phyloP scores from a whole-genome alignment of 2,888 invertebrate species.

The Ennomos fuscantarius region DNA sequence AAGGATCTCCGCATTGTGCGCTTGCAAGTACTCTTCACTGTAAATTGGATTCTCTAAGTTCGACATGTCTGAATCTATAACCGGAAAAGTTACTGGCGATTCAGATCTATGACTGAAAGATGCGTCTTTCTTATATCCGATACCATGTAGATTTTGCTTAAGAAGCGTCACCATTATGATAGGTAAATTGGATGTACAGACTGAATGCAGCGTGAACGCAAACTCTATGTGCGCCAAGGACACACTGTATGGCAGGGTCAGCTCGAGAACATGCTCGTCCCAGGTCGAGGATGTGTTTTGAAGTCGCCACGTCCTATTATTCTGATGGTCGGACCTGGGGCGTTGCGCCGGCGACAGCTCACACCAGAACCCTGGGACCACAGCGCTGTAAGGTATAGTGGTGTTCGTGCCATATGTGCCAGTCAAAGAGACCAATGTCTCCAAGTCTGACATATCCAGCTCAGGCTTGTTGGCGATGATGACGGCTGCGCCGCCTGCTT shows the following conservation, averaged over 20 bases:
- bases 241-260: slow-evolving; percentile 92
- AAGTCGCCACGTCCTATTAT: slow-evolving; percentile 94
- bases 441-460: slow-evolving; percentile 85
- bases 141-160: slow-evolving; percentile 86
- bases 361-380: slow-evolving; percentile 97
- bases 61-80: slow-evolving; percentile 66
- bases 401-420: slow-evolving; percentile 88
- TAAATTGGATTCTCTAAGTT: slow-evolving; percentile 90
- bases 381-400: slow-evolving; percentile 90
- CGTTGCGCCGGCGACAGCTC: slow-evolving; percentile 96
- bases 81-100: slow-evolving; percentile 71
- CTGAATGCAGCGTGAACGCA: slow-evolving; percentile 92
- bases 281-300: slow-evolving; percentile 95
- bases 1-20: slow-evolving; percentile 95
- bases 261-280: slow-evolving; percentile 96
- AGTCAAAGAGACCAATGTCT: slow-evolving; percentile 89
- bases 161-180: slow-evolving; percentile 90
- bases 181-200: slow-evolving; percentile 90
- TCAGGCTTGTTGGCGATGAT: slow-evolving; percentile 86
- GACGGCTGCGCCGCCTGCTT: slow-evolving; percentile 63
- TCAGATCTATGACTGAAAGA: slow-evolving; percentile 70
- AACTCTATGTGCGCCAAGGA: slow-evolving; percentile 96
- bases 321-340: slow-evolving; percentile 94
- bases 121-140: slow-evolving; percentile 83
- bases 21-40: slow-evolving; percentile 91